phyloP scores from a whole-genome alignment of 2,113 vertebrate genomes.

The Entelurus aequoreus region DNA sequence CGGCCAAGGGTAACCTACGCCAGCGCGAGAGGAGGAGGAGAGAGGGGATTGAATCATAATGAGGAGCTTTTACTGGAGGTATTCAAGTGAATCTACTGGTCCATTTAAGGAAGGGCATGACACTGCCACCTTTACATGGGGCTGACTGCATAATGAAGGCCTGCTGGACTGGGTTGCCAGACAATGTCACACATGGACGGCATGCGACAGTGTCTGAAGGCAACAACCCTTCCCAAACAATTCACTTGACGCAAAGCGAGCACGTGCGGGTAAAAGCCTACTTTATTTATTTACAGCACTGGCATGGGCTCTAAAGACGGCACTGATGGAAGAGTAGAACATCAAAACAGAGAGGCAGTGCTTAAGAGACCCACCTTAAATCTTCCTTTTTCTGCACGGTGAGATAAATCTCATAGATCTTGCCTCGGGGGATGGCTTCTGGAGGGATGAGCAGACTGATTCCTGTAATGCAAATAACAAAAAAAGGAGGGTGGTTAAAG shows the following conservation, averaged over 20 bases:
- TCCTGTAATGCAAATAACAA: slow-evolving; percentile 77
- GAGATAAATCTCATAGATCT: slow-evolving; percentile 99
- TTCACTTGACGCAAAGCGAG: slow-evolving; percentile 61
- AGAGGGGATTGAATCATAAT: slow-evolving; percentile 10
- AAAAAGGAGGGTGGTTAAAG: slow-evolving; percentile 38
- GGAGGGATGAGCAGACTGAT: slow-evolving; percentile 98
- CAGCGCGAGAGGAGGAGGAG: slow-evolving; percentile 5
- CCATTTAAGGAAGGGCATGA: slow-evolving; percentile 31
- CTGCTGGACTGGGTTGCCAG: slow-evolving; percentile 16
- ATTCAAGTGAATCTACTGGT: slow-evolving; percentile 39
- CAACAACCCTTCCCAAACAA: slow-evolving; percentile 44
- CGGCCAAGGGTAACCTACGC: slow-evolving; percentile 87
- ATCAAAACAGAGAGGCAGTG: slow-evolving; percentile 63
- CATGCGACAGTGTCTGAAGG: slow-evolving; percentile 17
- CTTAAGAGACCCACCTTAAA: slow-evolving; percentile 85
- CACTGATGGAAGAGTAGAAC: slow-evolving; percentile 61
- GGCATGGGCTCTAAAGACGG: slow-evolving; percentile 53
- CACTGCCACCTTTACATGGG: slow-evolving; percentile 42
- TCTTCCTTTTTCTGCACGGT: slow-evolving; percentile 95
- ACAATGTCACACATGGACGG: slow-evolving; percentile 11
- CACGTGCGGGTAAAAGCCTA: slow-evolving; percentile 51
- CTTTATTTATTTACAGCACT: slow-evolving; percentile 57
- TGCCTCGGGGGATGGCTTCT: slow-evolving; percentile 94
- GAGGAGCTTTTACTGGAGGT: slow-evolving; percentile 31
- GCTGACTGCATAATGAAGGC: slow-evolving; percentile 39